These are phyloP conservation scores for Paracanthobrama guichenoti DNA, from an alignment of 2,113 vertebrate species.

Conservation along the genomic window DNA sequence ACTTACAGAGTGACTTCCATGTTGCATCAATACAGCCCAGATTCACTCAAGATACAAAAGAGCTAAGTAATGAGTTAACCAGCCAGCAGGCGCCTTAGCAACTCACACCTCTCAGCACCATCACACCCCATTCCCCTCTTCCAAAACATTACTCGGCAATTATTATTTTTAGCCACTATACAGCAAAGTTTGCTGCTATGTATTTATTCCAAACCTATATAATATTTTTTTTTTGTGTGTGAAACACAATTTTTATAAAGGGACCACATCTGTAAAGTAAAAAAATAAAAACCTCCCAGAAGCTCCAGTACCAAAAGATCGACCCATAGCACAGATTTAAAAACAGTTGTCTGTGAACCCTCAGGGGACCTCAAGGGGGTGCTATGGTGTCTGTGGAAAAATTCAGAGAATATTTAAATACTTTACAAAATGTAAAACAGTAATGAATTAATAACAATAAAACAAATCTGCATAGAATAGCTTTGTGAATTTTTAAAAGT, in stretches of 20 bases:
- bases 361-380: slow-evolving; percentile 2
- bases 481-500: not conserved
- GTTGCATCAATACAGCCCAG: slow-evolving; percentile 10
- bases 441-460: not conserved
- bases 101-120: slow-evolving; percentile 17
- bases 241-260: not conserved
- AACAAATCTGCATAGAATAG: not conserved
- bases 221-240: not conserved
- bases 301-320: not conserved
- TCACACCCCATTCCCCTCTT: not conserved
- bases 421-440: not conserved
- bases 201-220: not conserved
- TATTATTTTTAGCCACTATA: not conserved
- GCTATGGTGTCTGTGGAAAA: not conserved
- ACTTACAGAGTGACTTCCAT: slow-evolving; percentile 63
- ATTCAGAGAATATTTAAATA: not conserved
- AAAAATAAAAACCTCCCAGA: not conserved
- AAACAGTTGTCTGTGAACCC: not conserved
- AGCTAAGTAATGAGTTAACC: slow-evolving; percentile 54
- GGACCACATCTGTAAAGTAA: not conserved
- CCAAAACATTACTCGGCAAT: not conserved
- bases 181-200: not conserved
- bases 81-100: slow-evolving; percentile 54
- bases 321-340: not conserved
- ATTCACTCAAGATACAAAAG: slow-evolving; percentile 32